phyloP scores from a whole-genome alignment of 2,888 invertebrate species.

The Cryptosula pallasiana region DNA sequence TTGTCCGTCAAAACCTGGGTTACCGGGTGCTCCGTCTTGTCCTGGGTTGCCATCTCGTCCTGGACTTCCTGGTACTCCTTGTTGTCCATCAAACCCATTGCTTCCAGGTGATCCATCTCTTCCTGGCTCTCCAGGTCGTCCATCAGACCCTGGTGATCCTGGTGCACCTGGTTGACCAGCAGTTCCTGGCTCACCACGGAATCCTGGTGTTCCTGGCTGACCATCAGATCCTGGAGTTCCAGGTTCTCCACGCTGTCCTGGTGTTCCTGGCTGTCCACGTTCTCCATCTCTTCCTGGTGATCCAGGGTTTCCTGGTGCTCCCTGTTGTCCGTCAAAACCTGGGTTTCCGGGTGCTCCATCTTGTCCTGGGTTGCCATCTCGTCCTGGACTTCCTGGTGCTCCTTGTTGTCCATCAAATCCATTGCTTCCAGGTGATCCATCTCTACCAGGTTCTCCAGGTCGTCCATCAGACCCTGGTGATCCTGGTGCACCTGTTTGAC shows the following conservation, averaged over 20 bases:
- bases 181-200: neutral
- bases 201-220: neutral
- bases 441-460: neutral
- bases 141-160: constrained; percentile 3
- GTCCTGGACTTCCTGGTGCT: constrained; percentile 11
- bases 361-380: constrained; percentile 17
- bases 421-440: neutral
- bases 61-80: constrained; percentile 23
- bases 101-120: neutral
- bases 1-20: neutral
- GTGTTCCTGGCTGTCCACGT: neutral
- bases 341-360: neutral
- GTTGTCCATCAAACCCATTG: constrained; percentile 24
- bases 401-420: neutral
- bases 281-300: neutral
- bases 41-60: constrained; percentile 20
- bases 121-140: neutral
- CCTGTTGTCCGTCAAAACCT: neutral
- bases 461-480: neutral
- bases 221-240: neutral
- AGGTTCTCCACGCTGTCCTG: constrained; percentile 6
- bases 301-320: neutral
- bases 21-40: neutral
- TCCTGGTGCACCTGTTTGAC: constrained; percentile 15
- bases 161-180: constrained; percentile 12